Evolutionary conservation across 2,888 invertebrate genomes (phyloP).

Genomic region (Dryococelus australis): DNA sequence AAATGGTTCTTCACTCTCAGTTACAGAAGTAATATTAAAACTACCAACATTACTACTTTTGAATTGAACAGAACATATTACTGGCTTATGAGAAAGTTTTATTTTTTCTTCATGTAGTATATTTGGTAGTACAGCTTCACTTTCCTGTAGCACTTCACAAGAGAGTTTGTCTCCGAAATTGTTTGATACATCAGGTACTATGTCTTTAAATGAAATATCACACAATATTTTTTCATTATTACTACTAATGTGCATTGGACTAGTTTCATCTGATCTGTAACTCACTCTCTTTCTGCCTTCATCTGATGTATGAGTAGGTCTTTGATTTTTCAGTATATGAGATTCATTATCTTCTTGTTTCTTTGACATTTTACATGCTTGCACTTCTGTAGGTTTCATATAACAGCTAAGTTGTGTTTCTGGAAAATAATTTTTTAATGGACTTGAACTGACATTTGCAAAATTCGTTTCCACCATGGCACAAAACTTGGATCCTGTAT

Average conservation of each 20-base stretch:
- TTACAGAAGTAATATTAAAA: background rate
- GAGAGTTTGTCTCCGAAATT: background rate
- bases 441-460: background rate
- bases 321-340: background rate
- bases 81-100: background rate
- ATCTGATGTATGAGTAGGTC: background rate
- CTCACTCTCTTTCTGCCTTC: background rate
- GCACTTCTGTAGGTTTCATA: background rate
- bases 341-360: background rate
- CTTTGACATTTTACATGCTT: background rate
- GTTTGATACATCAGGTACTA: background rate
- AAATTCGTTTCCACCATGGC: background rate
- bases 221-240: background rate
- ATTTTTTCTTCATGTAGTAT: background rate
- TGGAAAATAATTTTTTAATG: background rate
- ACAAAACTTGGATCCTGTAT: background rate
- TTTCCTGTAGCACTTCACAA: background rate
- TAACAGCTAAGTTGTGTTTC: background rate
- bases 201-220: background rate
- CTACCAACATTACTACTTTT: background rate
- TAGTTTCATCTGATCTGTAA: background rate
- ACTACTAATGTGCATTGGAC: background rate
- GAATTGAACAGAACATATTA: background rate
- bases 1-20: background rate
- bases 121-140: background rate